Evolutionary conservation across 2,888 invertebrate species (phyloP), one percentile per base, ranked within the genome.

Genomic region (Ormyrus labotus): DNA sequence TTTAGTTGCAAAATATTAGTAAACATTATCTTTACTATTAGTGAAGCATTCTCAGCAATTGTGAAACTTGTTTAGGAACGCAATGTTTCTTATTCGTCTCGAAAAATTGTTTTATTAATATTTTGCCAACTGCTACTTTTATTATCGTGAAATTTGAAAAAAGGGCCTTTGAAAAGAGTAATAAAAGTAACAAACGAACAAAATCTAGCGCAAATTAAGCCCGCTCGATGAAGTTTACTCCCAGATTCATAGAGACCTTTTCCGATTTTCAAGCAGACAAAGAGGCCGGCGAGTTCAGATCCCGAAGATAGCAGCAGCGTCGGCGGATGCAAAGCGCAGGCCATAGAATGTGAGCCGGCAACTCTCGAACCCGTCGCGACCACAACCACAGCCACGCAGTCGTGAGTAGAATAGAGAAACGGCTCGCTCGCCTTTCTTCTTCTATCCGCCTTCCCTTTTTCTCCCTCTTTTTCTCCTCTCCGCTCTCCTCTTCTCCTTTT

Each of bases 241-340:
- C 65, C 55, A 47, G 45, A 48, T 55, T 76, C 65, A 48, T 50
- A 19, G 45, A 53, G 11, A 10, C 13, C 19, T 68, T 76, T 77
- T 60, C 65, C 64, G 51, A 55, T 75, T 85, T 86, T 84, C 72
- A 72, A 87, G 83, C 86, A 86, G 82, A 76, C 78, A 65, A 89
- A 88, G 83, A 57, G 72, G 51, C 61, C 78, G 65, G 84, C 84
- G 58, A 88, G 87, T 85, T 87, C 88, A 8, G 85, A 84, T 47
- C 67, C 8, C 51, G 71, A 81, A 73, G 78, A 77, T 73, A 73
- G 55, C 65, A n/a, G 34, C 34, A 50, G 48, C 67, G 55, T 10
- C 60, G 51, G 34, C 80, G 78, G 64, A 79, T 80, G 69, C 79
- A 82, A 82, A 76, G 11, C 64, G 51, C 70, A 70, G 63, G 19